A percentile compares a stretch with the other conserved stretches of the same genome.
Conservation (phyloP, 1,140 invertebrate species). For the Ceratitis capitata region DNA sequence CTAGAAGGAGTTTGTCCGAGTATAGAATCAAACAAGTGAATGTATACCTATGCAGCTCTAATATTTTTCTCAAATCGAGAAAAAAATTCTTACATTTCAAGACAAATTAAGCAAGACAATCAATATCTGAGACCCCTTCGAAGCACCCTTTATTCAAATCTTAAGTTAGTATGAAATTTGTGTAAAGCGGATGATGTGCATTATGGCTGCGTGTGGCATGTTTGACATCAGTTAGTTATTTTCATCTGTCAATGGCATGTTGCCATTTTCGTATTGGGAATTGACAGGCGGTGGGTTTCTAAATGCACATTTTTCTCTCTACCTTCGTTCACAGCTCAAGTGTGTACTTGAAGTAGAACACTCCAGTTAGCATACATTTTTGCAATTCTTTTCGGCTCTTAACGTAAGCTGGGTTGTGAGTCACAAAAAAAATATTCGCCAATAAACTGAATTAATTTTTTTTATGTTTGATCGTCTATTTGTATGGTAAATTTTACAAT, state of each 20-base stretch:
- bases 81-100: too few species aligned
- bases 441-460: background rate
- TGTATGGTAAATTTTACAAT: background rate
- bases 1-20: too few species aligned
- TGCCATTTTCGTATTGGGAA: background rate
- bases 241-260: constrained; percentile 20
- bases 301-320: background rate
- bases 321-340: background rate
- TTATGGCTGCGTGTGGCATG: background rate
- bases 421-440: background rate
- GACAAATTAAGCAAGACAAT: too few species aligned
- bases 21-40: too few species aligned
- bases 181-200: background rate
- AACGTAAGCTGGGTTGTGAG: background rate
- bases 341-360: background rate
- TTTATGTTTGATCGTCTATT: background rate
- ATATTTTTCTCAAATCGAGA: too few species aligned
- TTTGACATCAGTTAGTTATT: constrained; percentile 8
- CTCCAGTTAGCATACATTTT: background rate
- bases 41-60: too few species aligned
- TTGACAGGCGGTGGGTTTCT: background rate
- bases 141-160: background rate
- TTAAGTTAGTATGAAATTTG: background rate
- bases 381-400: background rate
- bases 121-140: too few species aligned